phyloP scores from a whole-genome alignment of 2,113 vertebrate species.

The Eretmodus cyanostictus region DNA sequence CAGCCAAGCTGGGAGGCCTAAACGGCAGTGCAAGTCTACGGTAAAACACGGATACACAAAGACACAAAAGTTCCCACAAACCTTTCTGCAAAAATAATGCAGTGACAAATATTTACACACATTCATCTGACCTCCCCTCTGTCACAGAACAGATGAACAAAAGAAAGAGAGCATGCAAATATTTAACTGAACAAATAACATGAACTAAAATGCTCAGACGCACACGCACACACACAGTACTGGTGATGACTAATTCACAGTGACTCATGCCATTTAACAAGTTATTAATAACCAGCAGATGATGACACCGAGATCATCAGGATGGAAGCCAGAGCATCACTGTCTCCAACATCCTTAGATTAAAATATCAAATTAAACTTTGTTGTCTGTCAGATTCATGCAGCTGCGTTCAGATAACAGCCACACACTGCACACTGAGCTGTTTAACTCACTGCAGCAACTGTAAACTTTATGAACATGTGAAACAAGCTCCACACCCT shows the following conservation, averaged over 20 bases:
- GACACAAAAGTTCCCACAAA: neutral
- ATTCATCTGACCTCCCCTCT: slow-evolving; percentile 20
- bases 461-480: neutral
- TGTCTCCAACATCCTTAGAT: neutral
- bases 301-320: neutral
- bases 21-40: neutral
- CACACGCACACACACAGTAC: neutral
- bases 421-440: neutral
- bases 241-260: neutral
- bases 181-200: neutral
- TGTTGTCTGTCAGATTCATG: neutral
- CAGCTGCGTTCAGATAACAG: neutral
- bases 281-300: neutral
- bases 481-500: neutral
- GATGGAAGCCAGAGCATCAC: neutral
- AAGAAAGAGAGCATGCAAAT: neutral
- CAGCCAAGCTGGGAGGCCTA: neutral
- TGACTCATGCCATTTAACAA: neutral
- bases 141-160: neutral
- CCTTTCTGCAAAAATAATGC: slow-evolving; percentile 26
- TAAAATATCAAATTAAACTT: neutral
- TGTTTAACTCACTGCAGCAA: neutral
- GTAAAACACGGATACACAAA: neutral
- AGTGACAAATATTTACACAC: slow-evolving; percentile 52
- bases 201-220: neutral